Conservation (phyloP, 2,113 vertebrate species). For the Sprattus sprattus region DNA sequence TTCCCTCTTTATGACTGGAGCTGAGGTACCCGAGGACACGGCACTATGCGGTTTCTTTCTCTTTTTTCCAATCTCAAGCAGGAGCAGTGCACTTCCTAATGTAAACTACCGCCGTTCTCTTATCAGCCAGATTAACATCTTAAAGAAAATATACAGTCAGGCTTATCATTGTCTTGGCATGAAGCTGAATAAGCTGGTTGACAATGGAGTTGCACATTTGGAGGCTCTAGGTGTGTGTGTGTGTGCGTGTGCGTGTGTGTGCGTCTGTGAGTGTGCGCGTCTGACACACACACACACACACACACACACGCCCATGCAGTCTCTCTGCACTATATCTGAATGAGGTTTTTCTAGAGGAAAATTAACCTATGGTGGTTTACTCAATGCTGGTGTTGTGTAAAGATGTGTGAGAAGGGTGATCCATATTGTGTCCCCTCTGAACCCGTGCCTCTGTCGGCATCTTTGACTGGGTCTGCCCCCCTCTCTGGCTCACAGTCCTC, state of each 20-base stretch:
- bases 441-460: not conserved
- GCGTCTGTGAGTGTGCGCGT: not conserved
- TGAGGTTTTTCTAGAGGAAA: not conserved
- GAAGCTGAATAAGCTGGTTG: not conserved
- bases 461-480: not conserved
- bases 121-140: constrained; percentile 18
- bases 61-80: not conserved
- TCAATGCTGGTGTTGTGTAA: not conserved
- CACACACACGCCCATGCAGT: too few relatives aligned
- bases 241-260: not conserved
- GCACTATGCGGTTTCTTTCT: not conserved
- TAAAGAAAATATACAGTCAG: constrained; percentile 14
- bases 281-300: not conserved
- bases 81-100: not conserved
- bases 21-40: not conserved
- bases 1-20: not conserved
- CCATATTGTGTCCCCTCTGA: too few relatives aligned
- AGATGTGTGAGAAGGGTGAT: not conserved
- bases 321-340: not conserved
- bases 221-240: constrained; percentile 15
- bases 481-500: not conserved
- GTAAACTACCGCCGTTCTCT: constrained; percentile 16
- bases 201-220: not conserved
- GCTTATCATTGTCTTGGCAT: constrained; percentile 11
- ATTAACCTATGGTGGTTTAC: not conserved